Base-by-base conservation (phyloP, 92 coral and sea anemone genomes). In the Porites rus region DNA sequence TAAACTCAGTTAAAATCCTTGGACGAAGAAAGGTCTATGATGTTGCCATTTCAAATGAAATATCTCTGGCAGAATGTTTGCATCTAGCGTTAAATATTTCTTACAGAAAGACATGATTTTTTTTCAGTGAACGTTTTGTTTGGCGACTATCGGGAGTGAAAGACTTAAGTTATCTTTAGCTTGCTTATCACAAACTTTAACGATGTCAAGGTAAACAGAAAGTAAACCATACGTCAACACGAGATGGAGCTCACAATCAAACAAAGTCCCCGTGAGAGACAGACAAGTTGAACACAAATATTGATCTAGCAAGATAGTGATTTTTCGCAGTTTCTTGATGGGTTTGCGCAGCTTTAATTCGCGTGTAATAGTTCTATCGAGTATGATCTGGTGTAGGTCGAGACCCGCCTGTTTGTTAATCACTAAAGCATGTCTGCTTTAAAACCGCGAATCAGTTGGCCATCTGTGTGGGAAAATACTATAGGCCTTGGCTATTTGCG, bases 391-490 rank as follows among this genome's bases (percentile, higher is more conserved):
- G 14, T 17, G 46, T 18, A 63, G 10, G 76, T 54, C 59, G 77
- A 31, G 46, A 19, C 65, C 25, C 52, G 66, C 25, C 69, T 69
- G 54, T n/a, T 51, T 76, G 54, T 28, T 70, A 52, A 81, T 81
- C 86, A 58, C 52, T 24, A 69, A 69, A 69, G 77, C n/a, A 16
- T 72, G 86, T 70, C 86, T 81, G 77, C 17, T 66, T 18, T 12
- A 69, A 69, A 70, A 71, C 85, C 85, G 20, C 85, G 46, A 69
- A 28, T 31, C 65, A 53, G 51, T 25, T 56, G 51, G 58, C 85
- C 86, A 71, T 68, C 75, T 81, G 38, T 70, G 85, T 81, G 69
- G 69, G 85, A 79, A 79, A 65, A 51, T 75, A 56, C 56, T 5
- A 80, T 17, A 69, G 85, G 74, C 59, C 56, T 51, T 50, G 51